Conservation (phyloP, 2,113 vertebrate genomes). For the Mirza zaza region DNA sequence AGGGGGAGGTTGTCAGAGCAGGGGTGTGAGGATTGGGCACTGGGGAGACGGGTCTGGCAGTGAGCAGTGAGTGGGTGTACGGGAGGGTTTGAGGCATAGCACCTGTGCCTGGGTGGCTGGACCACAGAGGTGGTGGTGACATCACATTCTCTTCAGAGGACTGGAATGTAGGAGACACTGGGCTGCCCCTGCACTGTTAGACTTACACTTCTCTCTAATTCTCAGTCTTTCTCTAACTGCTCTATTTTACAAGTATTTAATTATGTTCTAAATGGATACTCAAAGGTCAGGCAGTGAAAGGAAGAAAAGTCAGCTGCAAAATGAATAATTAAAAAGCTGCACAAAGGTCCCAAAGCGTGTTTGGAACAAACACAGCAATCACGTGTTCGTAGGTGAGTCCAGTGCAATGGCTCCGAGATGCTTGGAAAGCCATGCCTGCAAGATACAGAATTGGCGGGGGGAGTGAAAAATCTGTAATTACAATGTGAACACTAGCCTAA, state of each 20-base stretch:
- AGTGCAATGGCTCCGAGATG: not conserved
- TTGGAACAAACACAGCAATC: not conserved
- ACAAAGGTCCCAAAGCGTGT: not conserved
- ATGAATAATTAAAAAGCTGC: constrained; percentile 16
- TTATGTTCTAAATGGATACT: constrained; percentile 10
- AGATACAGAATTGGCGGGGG: not conserved
- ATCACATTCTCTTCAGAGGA: not conserved
- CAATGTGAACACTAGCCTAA: not conserved
- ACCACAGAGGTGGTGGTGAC: not conserved
- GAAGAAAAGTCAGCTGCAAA: constrained; percentile 2
- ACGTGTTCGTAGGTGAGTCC: not conserved
- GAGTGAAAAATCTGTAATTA: constrained; percentile 3
- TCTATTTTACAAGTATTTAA: not conserved
- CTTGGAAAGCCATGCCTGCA: not conserved
- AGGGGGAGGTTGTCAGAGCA: not conserved
- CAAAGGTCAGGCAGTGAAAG: not conserved
- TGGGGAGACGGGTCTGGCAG: not conserved
- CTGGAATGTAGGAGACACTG: not conserved
- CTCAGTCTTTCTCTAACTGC: not conserved
- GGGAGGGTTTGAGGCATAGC: not conserved
- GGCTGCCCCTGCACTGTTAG: not conserved
- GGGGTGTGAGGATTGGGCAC: not conserved
- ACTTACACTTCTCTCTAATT: not conserved
- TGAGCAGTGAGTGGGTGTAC: not conserved
- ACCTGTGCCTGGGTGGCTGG: not conserved